These are phyloP conservation scores for Hirundichthys speculiger DNA, from an alignment of 2,113 vertebrate genomes.

Conservation along the genomic window DNA sequence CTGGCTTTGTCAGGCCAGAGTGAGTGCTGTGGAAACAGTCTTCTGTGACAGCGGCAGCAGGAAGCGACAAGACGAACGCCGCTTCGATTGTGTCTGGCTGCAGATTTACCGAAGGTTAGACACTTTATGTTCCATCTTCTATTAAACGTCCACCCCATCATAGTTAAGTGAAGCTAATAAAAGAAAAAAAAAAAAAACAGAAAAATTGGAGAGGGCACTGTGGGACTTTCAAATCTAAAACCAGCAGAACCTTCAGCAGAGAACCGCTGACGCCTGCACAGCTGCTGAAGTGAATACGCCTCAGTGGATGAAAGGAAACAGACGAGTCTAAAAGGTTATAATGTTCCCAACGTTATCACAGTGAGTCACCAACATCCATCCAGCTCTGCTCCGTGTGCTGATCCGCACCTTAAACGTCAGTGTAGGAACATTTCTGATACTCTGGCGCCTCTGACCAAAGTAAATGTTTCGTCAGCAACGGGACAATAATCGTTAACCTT, in stretches of 20 bases:
- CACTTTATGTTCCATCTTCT: conserved; percentile 17
- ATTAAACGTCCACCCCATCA: conserved; percentile 34
- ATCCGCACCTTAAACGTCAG: not conserved
- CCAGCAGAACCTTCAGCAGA: conserved; percentile 33
- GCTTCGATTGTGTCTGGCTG: conserved; percentile 14
- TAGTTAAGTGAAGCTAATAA: conserved; percentile 34
- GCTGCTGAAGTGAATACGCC: conserved; percentile 25
- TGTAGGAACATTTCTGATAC: not conserved
- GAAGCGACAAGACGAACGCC: not conserved
- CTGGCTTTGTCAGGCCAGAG: not conserved
- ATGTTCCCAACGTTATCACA: too few relatives aligned
- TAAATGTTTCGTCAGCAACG: conserved; percentile 22
- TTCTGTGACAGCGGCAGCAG: not conserved
- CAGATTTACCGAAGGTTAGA: conserved; percentile 15
- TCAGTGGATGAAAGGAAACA: conserved; percentile 23
- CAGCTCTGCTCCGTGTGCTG: conserved; percentile 9
- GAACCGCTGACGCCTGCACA: conserved; percentile 47
- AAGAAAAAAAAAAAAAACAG: conserved; percentile 36
- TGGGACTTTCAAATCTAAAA: conserved; percentile 34
- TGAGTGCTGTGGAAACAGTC: conserved; percentile 1
- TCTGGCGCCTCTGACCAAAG: conserved; percentile 6
- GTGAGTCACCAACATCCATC: conserved; percentile 27
- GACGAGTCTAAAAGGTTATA: conserved; percentile 22
- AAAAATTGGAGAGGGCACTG: not conserved
- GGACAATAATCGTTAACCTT: conserved; percentile 42